phyloP scores from a whole-genome alignment of 2,797 vertebrate species.

The Onychomys arenicola region DNA sequence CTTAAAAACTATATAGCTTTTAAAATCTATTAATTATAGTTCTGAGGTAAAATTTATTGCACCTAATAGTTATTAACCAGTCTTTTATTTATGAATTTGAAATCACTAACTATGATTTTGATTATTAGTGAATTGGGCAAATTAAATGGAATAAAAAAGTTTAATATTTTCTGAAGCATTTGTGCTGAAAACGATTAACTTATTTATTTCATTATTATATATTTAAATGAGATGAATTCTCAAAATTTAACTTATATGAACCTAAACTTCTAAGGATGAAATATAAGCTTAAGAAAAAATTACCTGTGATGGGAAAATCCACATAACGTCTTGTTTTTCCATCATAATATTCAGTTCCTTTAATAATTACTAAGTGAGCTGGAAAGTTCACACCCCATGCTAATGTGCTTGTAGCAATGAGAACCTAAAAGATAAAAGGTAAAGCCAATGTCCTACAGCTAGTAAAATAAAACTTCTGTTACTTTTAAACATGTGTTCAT shows the following conservation, averaged over 20 bases:
- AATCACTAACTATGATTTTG: constrained; percentile 13
- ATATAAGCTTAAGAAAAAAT: constrained; percentile 59
- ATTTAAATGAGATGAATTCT: constrained; percentile 44
- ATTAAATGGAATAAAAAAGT: constrained; percentile 45
- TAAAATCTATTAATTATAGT: background rate
- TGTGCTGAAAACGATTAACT: background rate
- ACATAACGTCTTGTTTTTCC: constrained; percentile 98
- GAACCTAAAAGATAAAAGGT: constrained; percentile 91
- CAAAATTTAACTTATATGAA: constrained; percentile 34
- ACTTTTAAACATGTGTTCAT: constrained; percentile 73
- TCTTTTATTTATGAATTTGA: constrained; percentile 54
- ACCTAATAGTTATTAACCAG: background rate
- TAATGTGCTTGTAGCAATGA: constrained; percentile 98
- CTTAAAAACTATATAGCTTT: background rate
- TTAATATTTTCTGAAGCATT: constrained; percentile 31
- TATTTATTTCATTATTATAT: background rate
- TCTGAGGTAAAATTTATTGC: constrained; percentile 2
- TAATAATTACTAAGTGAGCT: constrained; percentile 98
- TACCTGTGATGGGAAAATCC: constrained; percentile 99
- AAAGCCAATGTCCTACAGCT: constrained; percentile 71
- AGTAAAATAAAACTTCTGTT: constrained; percentile 77
- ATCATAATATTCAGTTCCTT: constrained; percentile 98
- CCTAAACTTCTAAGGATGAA: constrained; percentile 1
- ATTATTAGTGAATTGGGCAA: background rate
- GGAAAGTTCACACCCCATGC: constrained; percentile 99